Conservation (phyloP, 2,888 invertebrate genomes). For the Cerastis rubricosa region DNA sequence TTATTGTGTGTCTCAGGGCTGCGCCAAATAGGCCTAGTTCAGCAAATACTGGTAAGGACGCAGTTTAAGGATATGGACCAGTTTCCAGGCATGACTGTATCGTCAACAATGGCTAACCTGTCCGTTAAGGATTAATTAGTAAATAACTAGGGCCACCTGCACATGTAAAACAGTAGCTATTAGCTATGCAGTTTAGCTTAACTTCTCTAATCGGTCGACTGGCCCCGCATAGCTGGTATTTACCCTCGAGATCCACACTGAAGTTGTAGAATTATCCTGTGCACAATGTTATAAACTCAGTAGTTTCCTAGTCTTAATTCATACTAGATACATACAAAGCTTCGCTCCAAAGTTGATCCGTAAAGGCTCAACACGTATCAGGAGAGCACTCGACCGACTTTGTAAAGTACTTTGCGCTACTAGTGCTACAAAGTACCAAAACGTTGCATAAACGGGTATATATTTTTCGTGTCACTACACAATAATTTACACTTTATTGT, state of each 20-base stretch:
- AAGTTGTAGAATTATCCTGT: slow-evolving; percentile 25
- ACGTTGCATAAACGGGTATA: slow-evolving; percentile 31
- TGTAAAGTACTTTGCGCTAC: slow-evolving; percentile 53
- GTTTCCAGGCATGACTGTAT: neutral
- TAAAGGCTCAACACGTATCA: slow-evolving; percentile 62
- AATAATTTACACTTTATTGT: slow-evolving; percentile 26
- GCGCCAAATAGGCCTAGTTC: neutral
- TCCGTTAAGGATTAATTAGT: neutral
- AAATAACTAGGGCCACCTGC: neutral
- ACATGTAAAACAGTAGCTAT: neutral
- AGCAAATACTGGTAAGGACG: neutral
- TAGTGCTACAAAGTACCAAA: slow-evolving; percentile 49
- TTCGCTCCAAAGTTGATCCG: slow-evolving; percentile 65
- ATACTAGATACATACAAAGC: slow-evolving; percentile 55
- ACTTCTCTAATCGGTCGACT: slow-evolving; percentile 6
- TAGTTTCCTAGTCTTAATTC: slow-evolving; percentile 48
- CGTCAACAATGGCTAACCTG: neutral
- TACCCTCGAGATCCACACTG: slow-evolving; percentile 6
- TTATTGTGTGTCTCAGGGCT: neutral
- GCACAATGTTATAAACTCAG: slow-evolving; percentile 3
- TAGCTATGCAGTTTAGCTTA: too few relatives aligned
- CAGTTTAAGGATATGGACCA: neutral
- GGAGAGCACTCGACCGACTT: slow-evolving; percentile 60
- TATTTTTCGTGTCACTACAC: slow-evolving; percentile 39
- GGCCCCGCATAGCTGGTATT: slow-evolving; percentile 26